phyloP scores from a whole-genome alignment of 2,888 invertebrate species.

The Diaprepes abbreviatus region DNA sequence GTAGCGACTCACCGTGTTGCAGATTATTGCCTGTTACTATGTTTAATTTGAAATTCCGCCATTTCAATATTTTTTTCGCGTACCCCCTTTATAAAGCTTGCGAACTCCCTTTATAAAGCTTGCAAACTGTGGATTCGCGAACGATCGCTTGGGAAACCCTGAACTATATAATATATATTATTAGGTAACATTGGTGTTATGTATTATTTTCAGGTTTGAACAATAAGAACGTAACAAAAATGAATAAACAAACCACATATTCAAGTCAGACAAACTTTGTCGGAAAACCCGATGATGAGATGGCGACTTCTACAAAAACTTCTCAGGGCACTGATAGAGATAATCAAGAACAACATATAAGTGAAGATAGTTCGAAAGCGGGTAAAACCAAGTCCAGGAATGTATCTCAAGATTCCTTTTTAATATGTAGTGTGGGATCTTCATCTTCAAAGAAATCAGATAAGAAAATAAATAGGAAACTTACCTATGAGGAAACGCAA shows the following conservation, averaged over 20 bases:
- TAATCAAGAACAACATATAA: conserved; percentile 6
- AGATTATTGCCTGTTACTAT: too few species aligned
- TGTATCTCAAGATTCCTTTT: conserved; percentile 19
- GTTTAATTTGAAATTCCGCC: too few species aligned
- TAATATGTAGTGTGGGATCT: conserved; percentile 11
- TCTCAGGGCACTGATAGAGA: neutral
- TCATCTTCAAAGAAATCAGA: neutral
- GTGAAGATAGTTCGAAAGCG: conserved; percentile 1
- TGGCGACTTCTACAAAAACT: neutral
- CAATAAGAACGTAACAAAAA: neutral
- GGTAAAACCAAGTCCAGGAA: neutral
- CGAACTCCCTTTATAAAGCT: too few species aligned
- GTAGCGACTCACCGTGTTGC: too few species aligned
- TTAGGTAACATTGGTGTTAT: too few species aligned
- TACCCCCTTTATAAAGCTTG: too few species aligned
- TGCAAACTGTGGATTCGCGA: too few species aligned
- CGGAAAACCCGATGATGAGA: neutral
- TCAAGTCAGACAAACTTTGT: neutral
- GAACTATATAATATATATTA: too few species aligned
- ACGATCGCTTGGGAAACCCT: too few species aligned
- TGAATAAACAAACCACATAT: neutral
- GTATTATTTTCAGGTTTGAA: neutral
- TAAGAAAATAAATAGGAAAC: conserved; percentile 33
- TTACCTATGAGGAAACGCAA: conserved; percentile 16
- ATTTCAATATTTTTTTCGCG: too few species aligned